These are phyloP conservation scores for Globodera rostochiensis DNA, from an alignment of 1,140 invertebrate genomes.

Conservation along the genomic window DNA sequence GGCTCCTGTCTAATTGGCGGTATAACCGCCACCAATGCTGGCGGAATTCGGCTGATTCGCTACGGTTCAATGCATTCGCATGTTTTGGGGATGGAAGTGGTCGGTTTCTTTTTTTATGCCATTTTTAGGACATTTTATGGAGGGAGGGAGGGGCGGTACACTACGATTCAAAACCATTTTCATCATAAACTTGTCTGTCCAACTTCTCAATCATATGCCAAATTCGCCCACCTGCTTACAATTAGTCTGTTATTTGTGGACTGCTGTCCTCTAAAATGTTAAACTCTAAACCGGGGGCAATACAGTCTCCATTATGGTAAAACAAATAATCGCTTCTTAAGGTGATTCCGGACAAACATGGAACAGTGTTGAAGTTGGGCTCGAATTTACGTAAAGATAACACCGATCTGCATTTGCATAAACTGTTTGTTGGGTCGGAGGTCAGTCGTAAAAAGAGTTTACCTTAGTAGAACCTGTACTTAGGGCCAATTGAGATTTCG, in stretches of 20 bases:
- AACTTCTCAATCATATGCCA: no score
- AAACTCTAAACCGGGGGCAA: no score
- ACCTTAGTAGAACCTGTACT: background rate
- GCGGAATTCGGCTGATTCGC: slow-evolving; percentile 84
- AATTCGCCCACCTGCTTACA: no score
- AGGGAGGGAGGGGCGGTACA: background rate
- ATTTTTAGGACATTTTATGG: slow-evolving; percentile 13
- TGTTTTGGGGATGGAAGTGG: slow-evolving; percentile 87
- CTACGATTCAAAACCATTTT: no score
- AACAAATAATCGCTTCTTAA: slow-evolving; percentile 59
- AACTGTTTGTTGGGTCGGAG: slow-evolving; percentile 91
- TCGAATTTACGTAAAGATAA: slow-evolving; percentile 79
- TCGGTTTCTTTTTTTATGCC: slow-evolving; percentile 65
- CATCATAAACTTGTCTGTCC: no score
- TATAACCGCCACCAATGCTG: slow-evolving; percentile 93
- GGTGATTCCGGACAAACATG: slow-evolving; percentile 84
- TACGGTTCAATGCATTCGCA: slow-evolving; percentile 93
- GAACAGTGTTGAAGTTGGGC: slow-evolving; percentile 79
- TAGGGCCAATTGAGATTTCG: background rate
- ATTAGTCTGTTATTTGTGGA: no score
- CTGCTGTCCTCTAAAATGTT: no score
- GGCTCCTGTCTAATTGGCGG: slow-evolving; percentile 95
- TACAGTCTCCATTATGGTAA: no score
- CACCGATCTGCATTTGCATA: slow-evolving; percentile 71
- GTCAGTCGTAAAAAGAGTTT: background rate